phyloP scores from a whole-genome alignment of 2,888 invertebrate species.

The Keiferia lycopersicella region DNA sequence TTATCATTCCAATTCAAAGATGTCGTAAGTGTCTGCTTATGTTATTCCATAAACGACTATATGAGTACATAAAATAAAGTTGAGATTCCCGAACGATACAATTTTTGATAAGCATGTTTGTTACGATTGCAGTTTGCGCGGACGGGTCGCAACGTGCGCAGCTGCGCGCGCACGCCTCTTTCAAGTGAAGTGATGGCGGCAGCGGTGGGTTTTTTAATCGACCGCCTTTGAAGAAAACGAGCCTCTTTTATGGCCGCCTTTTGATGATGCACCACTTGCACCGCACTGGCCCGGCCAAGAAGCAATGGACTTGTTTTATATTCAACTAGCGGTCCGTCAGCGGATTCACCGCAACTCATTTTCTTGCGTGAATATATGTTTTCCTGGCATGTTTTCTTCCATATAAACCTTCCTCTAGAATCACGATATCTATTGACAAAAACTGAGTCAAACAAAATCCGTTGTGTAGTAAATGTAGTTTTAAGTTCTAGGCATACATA shows the following conservation, averaged over 20 bases:
- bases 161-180: conserved; percentile 20
- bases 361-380: no score
- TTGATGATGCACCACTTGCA: conserved; percentile 15
- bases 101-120: conserved; percentile 11
- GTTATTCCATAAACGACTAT: neutral
- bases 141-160: conserved; percentile 28
- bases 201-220: conserved; percentile 11
- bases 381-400: no score
- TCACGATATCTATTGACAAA: no score
- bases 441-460: no score
- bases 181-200: conserved; percentile 11
- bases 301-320: conserved; percentile 11
- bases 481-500: no score
- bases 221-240: conserved; percentile 20
- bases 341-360: no score
- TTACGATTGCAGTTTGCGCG: conserved; percentile 10
- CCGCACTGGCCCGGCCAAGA: neutral
- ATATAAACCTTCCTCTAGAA: no score
- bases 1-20: conserved; percentile 27
- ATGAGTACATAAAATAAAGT: neutral
- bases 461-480: no score
- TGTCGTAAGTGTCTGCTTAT: conserved; percentile 23
- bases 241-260: conserved; percentile 18
- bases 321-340: no score
- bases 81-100: neutral